A percentile compares a stretch with the other conserved stretches of the same genome.
These are phyloP conservation scores for Lasius platythorax DNA, from an alignment of 2,888 invertebrate genomes.

Conservation along the genomic window DNA sequence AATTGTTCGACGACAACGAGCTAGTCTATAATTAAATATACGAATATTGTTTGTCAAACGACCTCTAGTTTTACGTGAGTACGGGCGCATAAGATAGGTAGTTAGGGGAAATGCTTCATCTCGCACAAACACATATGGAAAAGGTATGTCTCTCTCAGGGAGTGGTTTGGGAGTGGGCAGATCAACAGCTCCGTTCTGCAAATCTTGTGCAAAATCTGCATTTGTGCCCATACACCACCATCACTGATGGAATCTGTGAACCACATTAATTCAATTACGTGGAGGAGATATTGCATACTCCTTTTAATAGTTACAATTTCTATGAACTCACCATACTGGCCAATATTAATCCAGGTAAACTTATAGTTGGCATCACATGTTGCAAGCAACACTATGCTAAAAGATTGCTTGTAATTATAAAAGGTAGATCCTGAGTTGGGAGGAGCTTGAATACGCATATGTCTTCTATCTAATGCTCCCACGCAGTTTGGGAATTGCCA, in stretches of 20 bases:
- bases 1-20: background rate
- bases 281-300: background rate
- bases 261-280: background rate
- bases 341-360: slow-evolving; percentile 11
- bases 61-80: background rate
- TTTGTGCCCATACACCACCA: slow-evolving; percentile 15
- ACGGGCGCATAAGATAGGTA: background rate
- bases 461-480: background rate
- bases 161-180: background rate
- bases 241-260: slow-evolving; percentile 1
- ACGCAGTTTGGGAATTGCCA: slow-evolving; percentile 11
- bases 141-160: background rate
- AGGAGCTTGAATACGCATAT: slow-evolving; percentile 1
- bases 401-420: slow-evolving; percentile 6
- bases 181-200: background rate
- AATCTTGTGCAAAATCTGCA: slow-evolving; percentile 16
- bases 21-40: background rate
- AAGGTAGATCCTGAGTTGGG: too few relatives aligned
- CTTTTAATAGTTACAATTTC: background rate
- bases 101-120: slow-evolving; percentile 5
- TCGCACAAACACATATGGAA: background rate
- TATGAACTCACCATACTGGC: slow-evolving; percentile 11
- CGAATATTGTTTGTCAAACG: background rate
- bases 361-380: background rate
- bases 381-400: background rate